Evolutionary conservation across 2,888 invertebrate genomes (phyloP), one percentile per base, ranked within the genome.

Genomic region (Agrochola circellaris): DNA sequence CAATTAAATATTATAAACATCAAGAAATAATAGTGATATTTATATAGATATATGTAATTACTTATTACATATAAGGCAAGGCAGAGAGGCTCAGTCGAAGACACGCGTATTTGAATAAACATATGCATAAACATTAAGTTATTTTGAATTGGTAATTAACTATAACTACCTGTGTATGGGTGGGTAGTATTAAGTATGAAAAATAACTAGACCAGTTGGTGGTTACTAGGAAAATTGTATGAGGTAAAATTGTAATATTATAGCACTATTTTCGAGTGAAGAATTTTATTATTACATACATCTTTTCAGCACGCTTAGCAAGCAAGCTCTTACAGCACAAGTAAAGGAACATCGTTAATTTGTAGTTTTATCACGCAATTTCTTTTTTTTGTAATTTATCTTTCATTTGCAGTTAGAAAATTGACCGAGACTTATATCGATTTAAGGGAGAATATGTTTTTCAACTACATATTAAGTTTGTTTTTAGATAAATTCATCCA

Each of bases 31-130:
- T 42, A 30, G 30, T 72, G 9, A 61, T 78, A 65, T 72, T 23
- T 68, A 42, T 51, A 48, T 69, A 68, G 62, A 51, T 72, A 23
- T 60, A 65, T 48, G 56, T 82, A 71, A 73, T 82, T 62, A 67
- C 51, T 70, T 62, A 62, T 70, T 51, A 78, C 82, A 72, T 73
- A 76, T 79, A 79, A 79, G 79, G 73, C 58, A 79, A 79, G 79
- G 73, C 58, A 45, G n/a, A 20, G 61, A 65, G 13, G 68, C 42
- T 71, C 51, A 45, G 68, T 75, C 38, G 71, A 75, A 76, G 62
- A 79, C 69, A 70, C 65, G 64, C 20, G 34, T 62, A 79, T 75
- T 80, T 71, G n/a, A 80, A 80, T 83, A 76, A 80, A 70, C 62
- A 45, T 17, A 76, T 76, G 65, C 73, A 74, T 60, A 75, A 61